Conservation (phyloP, 2,797 vertebrate species). For the Molossus molossus region DNA sequence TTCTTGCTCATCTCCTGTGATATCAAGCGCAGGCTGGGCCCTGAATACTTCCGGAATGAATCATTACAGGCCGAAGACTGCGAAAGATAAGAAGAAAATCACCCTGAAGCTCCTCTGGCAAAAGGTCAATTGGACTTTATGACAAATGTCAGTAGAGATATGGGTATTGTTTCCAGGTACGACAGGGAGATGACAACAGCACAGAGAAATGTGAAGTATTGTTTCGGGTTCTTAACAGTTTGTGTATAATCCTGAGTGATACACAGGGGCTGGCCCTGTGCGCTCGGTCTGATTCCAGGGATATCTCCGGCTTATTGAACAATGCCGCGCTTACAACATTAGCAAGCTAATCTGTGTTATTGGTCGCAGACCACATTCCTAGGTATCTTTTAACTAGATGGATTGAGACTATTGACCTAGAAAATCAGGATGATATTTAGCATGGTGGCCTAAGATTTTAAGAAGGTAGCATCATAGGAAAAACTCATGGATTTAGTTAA, state of each 20-base stretch:
- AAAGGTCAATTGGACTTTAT: constrained; percentile 80
- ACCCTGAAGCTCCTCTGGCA: constrained; percentile 70
- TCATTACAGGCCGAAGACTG: constrained; percentile 65
- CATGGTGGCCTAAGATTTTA: not conserved
- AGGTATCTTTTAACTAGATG: constrained; percentile 85
- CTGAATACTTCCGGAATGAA: constrained; percentile 75
- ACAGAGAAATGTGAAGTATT: constrained; percentile 76
- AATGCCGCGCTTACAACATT: constrained; percentile 87
- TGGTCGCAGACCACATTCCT: constrained; percentile 82
- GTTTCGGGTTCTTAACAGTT: constrained; percentile 83
- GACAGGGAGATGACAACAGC: constrained; percentile 72
- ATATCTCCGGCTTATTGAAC: constrained; percentile 87
- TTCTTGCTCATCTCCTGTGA: not conserved
- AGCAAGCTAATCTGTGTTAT: constrained; percentile 86
- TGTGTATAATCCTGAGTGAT: constrained; percentile 83
- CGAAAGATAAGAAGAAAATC: constrained; percentile 78
- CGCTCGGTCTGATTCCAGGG: constrained; percentile 84
- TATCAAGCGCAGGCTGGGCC: not conserved
- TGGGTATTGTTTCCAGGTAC: constrained; percentile 75
- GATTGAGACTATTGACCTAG: constrained; percentile 73
- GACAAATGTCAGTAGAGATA: constrained; percentile 77
- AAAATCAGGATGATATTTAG: constrained; percentile 63
- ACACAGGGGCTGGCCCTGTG: constrained; percentile 81
- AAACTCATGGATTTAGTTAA: constrained; percentile 37
- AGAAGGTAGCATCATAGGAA: constrained; percentile 15